Base-by-base conservation (phyloP, 2,797 vertebrate species). In the Champsocephalus esox region DNA sequence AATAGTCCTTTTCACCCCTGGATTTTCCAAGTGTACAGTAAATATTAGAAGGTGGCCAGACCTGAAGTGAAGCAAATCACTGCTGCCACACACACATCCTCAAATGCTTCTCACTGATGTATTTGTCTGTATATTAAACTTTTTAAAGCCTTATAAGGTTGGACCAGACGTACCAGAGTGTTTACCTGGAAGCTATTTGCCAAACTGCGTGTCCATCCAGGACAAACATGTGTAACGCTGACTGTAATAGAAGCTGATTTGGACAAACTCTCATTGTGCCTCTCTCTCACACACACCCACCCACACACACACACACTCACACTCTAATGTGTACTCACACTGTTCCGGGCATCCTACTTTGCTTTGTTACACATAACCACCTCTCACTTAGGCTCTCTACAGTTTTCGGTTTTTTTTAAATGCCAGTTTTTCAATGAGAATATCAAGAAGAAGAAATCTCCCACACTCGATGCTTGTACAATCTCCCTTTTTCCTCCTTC, bases 361-460 rank as follows among this genome's bases (percentile, higher is more conserved):
- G 62, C 72, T 77, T 60, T 54, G 55, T 62, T 75, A 70, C 68
- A 70, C 49, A 77, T 38, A 69, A 38, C 66, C 56, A 52, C 73
- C 67, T 66, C 74, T 72, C 64, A 65, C 51, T 34, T 3, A 24
- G 16, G 44, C 54, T 48, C 58, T 16, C 72, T 57, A 43, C 48
- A 46, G 45, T 65, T 70, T 28, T 28, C 3, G 45, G 60, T 70
- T 28, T 28, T 28, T 28, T 28, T 28, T 3, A 28, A 28, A 28
- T 28, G 24, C 24, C 24, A 28, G 24, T 28, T 28, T 28, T 28
- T 60, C 69, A 78, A 19, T 38, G 63, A 51, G 13, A 24, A 4
- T 55, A 52, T 52, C 3, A 4, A 32, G 13, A 19, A 32, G 11
- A 44, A 4, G 48, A 17, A 32, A 1, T 2, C 61, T 43, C 70